Conservation (phyloP, 37 sponge, comb jelly and placozoan genomes). For the Halichondria panicea region DNA sequence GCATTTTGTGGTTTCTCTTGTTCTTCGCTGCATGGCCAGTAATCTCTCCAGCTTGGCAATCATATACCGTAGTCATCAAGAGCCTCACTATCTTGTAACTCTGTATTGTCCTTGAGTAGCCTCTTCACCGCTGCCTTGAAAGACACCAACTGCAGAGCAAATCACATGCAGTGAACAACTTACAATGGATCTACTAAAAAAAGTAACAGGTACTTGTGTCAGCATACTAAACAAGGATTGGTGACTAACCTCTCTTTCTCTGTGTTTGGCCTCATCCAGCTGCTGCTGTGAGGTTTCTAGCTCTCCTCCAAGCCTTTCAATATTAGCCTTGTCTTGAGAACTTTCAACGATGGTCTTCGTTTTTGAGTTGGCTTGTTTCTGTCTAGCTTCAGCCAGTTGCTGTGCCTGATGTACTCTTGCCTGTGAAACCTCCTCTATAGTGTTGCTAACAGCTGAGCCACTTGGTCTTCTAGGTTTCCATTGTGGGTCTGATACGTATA, state of each 20-base stretch:
- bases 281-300: neutral
- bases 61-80: slow-evolving; percentile 41
- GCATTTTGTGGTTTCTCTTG: slow-evolving; percentile 12
- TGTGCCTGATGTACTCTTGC: slow-evolving; percentile 23
- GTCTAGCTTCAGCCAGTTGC: slow-evolving; percentile 56
- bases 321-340: too few species aligned
- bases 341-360: neutral
- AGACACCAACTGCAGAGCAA: slow-evolving; percentile 18
- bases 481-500: slow-evolving; percentile 21
- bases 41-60: slow-evolving; percentile 29
- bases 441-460: neutral
- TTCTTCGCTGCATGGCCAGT: slow-evolving; percentile 14
- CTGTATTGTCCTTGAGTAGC: neutral
- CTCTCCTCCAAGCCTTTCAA: slow-evolving; percentile 14
- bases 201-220: too few species aligned
- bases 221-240: neutral
- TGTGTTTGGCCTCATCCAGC: too few species aligned
- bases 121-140: slow-evolving; percentile 43
- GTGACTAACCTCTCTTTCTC: neutral
- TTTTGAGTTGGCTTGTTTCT: neutral
- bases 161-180: neutral
- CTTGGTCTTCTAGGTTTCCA: slow-evolving; percentile 23
- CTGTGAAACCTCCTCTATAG: slow-evolving; percentile 23
- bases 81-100: neutral
- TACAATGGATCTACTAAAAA: neutral